Base-by-base conservation (phyloP, 1,140 invertebrate genomes). In the Steinernema feltiae region DNA sequence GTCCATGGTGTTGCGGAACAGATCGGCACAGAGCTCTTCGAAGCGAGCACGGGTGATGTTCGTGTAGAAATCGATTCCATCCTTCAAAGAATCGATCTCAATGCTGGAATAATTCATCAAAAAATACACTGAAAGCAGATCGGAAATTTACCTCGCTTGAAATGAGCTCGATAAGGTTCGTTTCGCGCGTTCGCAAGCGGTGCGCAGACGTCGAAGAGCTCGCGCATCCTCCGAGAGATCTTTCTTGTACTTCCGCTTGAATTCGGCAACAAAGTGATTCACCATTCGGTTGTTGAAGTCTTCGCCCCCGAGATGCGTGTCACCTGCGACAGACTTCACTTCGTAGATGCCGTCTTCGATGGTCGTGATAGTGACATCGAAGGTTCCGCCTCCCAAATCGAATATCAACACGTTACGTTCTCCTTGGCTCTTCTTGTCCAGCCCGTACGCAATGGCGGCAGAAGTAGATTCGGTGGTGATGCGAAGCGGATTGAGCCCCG, bases 221-320 rank as follows among this genome's bases (percentile, higher is more conserved):
- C 94, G 89, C 86, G 95, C 94, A 89, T 97, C 97, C 69, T 89
- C 87, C 24, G 91, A 91, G 31, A 97, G 88, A 81, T 98, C 95
- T 85, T 72, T 77, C 87, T 95, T 96, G 90, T 95, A 92, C 87
- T 98, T 98, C 71, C 94, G 89, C 88, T 97, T 96, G 90, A 98
- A 97, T 87, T 97, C 94, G 87, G 94, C 92, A 0, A 95, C 92
- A 83, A 97, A 97, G 88, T 97, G 93, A 84, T 93, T 94, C 29
- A 97, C 94, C 91, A 98, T 92, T 63, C 94, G 89, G 86, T 94
- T 93, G 87, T 96, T 94, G 83, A 98, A 97, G 88, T 98, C 95
- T 89, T 97, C 94, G 79, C 95, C 95, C 84, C 95, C 95, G 87
- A 98, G 90, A 87, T 97, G 94, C 79, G 95, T 98, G 87, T 98